Percentiles rank a stretch among this genome's conserved stretches.
phyloP scores from a whole-genome alignment of 2,113 vertebrate genomes.

The Channa maculata region DNA sequence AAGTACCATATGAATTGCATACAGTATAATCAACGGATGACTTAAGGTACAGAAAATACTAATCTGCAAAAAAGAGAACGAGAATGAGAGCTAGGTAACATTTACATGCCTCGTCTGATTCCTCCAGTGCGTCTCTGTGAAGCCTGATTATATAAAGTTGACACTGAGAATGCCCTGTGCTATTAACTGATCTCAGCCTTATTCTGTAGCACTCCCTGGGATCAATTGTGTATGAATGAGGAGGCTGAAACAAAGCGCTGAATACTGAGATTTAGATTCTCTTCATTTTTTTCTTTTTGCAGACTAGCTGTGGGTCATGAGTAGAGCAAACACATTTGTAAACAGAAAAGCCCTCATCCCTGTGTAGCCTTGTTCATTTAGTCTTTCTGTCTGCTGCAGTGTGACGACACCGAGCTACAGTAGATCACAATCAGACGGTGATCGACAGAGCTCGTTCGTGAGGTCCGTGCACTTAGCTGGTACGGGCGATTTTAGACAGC shows the following conservation, averaged over 20 bases:
- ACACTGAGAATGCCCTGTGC: conserved; percentile 9
- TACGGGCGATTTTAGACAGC: neutral
- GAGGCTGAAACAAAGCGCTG: neutral
- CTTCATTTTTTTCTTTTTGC: neutral
- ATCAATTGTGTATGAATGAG: conserved; percentile 11
- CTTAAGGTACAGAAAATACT: neutral
- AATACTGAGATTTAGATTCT: neutral
- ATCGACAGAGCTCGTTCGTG: conserved; percentile 4
- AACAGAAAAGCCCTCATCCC: neutral
- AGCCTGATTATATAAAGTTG: conserved; percentile 39
- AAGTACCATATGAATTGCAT: neutral
- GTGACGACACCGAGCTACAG: neutral
- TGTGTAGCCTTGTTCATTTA: neutral
- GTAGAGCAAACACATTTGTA: neutral
- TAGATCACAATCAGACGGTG: neutral
- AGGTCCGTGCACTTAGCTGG: conserved; percentile 12
- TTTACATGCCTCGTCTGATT: conserved; percentile 9
- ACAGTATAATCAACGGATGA: neutral
- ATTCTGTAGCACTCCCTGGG: neutral
- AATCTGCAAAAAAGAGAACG: neutral
- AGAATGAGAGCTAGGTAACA: neutral
- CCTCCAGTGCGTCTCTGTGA: conserved; percentile 10
- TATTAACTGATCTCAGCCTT: conserved; percentile 25
- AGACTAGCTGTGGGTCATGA: neutral
- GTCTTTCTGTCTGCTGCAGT: neutral